Conservation (phyloP, 2,113 vertebrate genomes). For the Nanorana parkeri region DNA sequence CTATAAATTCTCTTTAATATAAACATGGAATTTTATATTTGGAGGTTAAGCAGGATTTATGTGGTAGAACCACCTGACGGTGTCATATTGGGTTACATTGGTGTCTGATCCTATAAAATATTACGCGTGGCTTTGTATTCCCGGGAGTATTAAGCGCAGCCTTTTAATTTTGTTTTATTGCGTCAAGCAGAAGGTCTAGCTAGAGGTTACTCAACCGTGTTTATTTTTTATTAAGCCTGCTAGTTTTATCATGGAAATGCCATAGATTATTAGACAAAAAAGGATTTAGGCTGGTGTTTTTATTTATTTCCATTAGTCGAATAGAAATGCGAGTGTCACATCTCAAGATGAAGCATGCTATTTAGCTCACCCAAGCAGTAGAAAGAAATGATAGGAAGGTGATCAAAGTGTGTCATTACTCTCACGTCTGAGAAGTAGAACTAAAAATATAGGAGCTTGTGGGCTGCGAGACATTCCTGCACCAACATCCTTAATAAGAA, state of each 20-base stretch:
- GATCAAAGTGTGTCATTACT: constrained; percentile 51
- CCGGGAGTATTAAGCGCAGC: background rate
- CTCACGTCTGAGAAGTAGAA: constrained; percentile 43
- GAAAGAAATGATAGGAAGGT: constrained; percentile 51
- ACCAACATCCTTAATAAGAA: constrained; percentile 49
- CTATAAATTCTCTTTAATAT: too few relatives aligned
- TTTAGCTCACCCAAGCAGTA: constrained; percentile 52
- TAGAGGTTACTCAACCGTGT: constrained; percentile 48
- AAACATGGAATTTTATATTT: too few relatives aligned
- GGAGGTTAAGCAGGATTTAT: background rate
- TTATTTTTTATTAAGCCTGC: constrained; percentile 53
- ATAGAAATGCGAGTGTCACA: constrained; percentile 44
- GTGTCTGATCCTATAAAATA: constrained; percentile 15
- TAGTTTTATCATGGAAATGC: constrained; percentile 36
- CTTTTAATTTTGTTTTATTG: constrained; percentile 48
- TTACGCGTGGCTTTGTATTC: constrained; percentile 37
- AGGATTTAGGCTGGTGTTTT: constrained; percentile 46
- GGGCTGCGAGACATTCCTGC: constrained; percentile 27
- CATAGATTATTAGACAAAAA: constrained; percentile 43
- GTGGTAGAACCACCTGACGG: background rate
- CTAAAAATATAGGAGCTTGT: constrained; percentile 45
- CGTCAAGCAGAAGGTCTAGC: constrained; percentile 44
- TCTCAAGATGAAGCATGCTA: constrained; percentile 47
- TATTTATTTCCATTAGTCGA: constrained; percentile 53
- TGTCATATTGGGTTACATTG: constrained; percentile 16